Evolutionary conservation across 2,888 invertebrate species (phyloP).

Genomic region (Cephus spinipes): DNA sequence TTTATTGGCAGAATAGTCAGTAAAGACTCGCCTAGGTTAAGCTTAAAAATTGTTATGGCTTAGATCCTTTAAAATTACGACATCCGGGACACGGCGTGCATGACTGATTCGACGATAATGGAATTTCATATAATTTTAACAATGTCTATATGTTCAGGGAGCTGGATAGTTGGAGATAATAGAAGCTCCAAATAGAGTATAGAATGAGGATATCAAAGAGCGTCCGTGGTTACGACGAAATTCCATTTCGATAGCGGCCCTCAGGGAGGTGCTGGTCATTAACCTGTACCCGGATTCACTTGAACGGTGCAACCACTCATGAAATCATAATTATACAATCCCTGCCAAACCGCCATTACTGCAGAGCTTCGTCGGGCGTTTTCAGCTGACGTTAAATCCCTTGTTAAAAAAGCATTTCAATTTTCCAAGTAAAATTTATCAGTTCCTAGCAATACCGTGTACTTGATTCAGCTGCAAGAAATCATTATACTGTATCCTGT

Average conservation of each 20-base stretch:
- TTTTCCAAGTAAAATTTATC: not conserved
- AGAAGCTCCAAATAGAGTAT: not conserved
- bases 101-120: slow-evolving; percentile 40
- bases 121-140: slow-evolving; percentile 22
- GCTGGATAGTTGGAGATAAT: not conserved
- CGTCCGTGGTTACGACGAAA: not conserved
- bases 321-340: not conserved
- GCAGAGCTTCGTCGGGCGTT: not conserved
- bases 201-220: not conserved
- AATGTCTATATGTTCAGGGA: not conserved
- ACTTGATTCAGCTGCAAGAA: not conserved
- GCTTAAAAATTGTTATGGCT: not conserved
- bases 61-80: not conserved
- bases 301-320: slow-evolving; percentile 1
- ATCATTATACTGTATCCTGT: not conserved
- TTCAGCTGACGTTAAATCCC: not conserved
- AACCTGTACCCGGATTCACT: slow-evolving; percentile 21
- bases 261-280: slow-evolving; percentile 27
- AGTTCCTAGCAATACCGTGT: not conserved
- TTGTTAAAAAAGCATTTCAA: not conserved
- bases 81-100: slow-evolving; percentile 7
- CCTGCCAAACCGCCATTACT: not conserved
- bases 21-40: not conserved
- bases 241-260: slow-evolving; percentile 18
- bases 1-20: not conserved